Base-by-base conservation (phyloP, 2,113 vertebrate genomes). In the Antidorcas marsupialis region DNA sequence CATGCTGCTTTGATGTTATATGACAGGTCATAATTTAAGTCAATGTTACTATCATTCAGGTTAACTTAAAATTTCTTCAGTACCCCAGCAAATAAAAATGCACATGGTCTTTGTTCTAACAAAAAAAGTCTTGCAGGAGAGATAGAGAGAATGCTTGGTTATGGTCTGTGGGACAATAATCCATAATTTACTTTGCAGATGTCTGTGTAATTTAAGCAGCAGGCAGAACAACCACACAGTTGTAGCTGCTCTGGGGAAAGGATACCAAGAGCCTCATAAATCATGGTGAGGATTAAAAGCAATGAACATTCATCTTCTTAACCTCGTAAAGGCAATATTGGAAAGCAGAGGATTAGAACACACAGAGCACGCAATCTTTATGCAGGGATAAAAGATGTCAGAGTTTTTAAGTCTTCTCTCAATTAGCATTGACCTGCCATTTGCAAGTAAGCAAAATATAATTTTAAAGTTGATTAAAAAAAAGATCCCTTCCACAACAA, bases 231-330 rank as follows among this genome's bases (percentile, higher is more conserved):
- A 94, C 97, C 79, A 0, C 90, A 97, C 97, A 92, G 97, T 98
- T 97, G 95, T 96, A 98, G 97, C 97, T 98, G 96, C 98, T 99
- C 98, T 97, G 93, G 98, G 98, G 97, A 98, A 96, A 97, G 97
- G 97, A 98, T 98, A 98, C n/a, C 71, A 97, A 98, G 98, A 98
- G 98, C 25, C 98, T 98, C 97, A 81, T 99, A 99, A 99, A 99
- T 99, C 99, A 99, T 98, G 94, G 97, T 98, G 93, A 98, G 98
- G 99, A 99, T 99, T 99, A 99, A 98, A 98, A 98, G 98, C 98
- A 98, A 99, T 99, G 99, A 99, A 94, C 99, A 99, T 99, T 99
- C 98, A 99, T 99, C 99, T 99, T 99, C 99, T 99, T 98, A 99
- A 98, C 98, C 97, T 99, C 97, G 30, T 98, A 97, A 99, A 99